Evolutionary conservation across 2,113 vertebrate species (phyloP), one percentile per base, ranked within the genome.

Genomic region (Eira barbara): DNA sequence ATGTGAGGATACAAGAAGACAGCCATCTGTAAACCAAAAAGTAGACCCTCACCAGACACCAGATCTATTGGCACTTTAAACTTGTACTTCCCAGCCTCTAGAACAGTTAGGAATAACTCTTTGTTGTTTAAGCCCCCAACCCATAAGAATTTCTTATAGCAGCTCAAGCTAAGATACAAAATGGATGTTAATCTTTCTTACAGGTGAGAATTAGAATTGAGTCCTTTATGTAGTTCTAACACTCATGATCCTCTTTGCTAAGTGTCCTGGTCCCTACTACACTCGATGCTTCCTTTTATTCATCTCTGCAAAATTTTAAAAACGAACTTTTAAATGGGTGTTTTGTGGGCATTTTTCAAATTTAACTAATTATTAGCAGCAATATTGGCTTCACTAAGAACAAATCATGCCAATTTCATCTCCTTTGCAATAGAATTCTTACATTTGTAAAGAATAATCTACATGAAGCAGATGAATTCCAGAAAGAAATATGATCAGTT

Each of bases 331-430:
- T 47, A 76, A 79, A 73, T 39, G 29, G 20, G 63, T 69, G 18
- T 34, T 71, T 85, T 45, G 4, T 71, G 49, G 57, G 49, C 9
- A 67, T 34, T 89, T 92, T 92, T 88, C 65, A 85, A 21, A 73
- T 93, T 79, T 93, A 93, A 45, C 52, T 89, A 89, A 96, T 86
- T 78, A n/a, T 31, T 81, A 39, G 93, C 27, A 94, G 13, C 34
- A 42, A 82, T 36, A 57, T 55, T 39, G 93, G 4, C 21, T 79
- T 34, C 74, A 45, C n/a, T 76, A 45, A 87, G 52, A 95, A 59
- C 13, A 69, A 79, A 74, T 31, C 17, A n/a, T 39, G 74, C 42
- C 78, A 69, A 82, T 61, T 52, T 52, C 42, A 42, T 92, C 17
- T 87, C 61, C 12, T 88, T 61, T 80, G 42, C 17, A 34, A 92